phyloP scores from a whole-genome alignment of 2,888 invertebrate species.

The Dynastes maya region DNA sequence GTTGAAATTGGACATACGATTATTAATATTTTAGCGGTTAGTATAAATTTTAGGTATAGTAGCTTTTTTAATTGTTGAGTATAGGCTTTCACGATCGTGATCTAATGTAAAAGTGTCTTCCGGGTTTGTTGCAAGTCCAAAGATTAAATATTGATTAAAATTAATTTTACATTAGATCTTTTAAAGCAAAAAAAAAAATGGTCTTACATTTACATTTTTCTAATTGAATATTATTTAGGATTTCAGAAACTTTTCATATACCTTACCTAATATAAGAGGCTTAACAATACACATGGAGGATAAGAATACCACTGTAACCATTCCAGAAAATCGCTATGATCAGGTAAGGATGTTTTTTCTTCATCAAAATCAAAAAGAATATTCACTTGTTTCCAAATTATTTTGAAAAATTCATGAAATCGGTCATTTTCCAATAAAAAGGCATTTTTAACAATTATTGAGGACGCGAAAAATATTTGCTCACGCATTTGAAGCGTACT shows the following conservation, averaged over 20 bases:
- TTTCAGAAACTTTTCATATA: constrained; percentile 88
- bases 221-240: constrained; percentile 71
- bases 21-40: constrained; percentile 85
- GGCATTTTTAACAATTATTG: too few species aligned
- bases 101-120: too few species aligned
- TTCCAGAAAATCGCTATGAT: constrained; percentile 77
- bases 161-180: too few species aligned
- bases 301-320: constrained; percentile 82
- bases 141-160: too few species aligned
- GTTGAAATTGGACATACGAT: constrained; percentile 91
- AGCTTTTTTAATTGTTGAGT: neutral
- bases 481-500: too few species aligned
- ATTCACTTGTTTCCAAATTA: neutral
- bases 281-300: constrained; percentile 88
- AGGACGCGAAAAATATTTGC: too few species aligned
- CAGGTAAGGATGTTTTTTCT: constrained; percentile 41
- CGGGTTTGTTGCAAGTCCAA: too few species aligned
- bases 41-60: constrained; percentile 55
- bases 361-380: neutral
- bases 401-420: too few species aligned
- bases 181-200: neutral
- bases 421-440: too few species aligned
- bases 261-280: constrained; percentile 83
- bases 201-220: neutral
- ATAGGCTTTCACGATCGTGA: too few species aligned